Base-by-base conservation (phyloP, 2,797 vertebrate species). In the Acanthurus lineatus region DNA sequence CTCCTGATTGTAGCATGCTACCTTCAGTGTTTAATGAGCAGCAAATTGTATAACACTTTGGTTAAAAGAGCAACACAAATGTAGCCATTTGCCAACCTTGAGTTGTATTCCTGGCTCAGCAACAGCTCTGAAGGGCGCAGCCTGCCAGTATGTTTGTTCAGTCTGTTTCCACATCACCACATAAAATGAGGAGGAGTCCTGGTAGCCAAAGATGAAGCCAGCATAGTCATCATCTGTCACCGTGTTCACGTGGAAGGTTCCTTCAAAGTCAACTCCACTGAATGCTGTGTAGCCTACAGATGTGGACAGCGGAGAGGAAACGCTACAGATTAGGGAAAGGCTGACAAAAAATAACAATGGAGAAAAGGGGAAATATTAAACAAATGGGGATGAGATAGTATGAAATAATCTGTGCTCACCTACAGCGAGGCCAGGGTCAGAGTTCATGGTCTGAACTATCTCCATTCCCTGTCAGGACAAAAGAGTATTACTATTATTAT, bases 161-260 rank as follows among this genome's bases (percentile, higher is more conserved):
- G 98, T 99, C 93, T 99, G 98, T 85, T 99, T 99, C 98, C 98
- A 99, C 98, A 99, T 99, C 63, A 99, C 98, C 79, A 98, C 98
- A 0, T 99, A 99, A 93, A 99, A 99, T 76, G 98, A 99, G 52
- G 97, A 98, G 9, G 98, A 99, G 88, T 99, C 98, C 93, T 99
- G 98, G 82, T 99, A 99, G 64, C 98, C 97, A 22, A 99, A 99
- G 91, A 99, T 99, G 90, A 99, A 99, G 82, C 98, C 98, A 0
- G 97, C 96, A 0, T 99, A 99, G 94, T 99, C 98, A 0, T 99
- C 98, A 2, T 99, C 98, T 0, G 97, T 99, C 88, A 96, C 95
- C 0, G 98, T 99, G 89, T 99, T 99, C 38, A 99, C 98, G 0
- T 99, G 98, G 88, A 99, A 99, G 0, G 98, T 99, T 78, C 98